phyloP scores from a whole-genome alignment of 2,888 invertebrate species.

The Cryptus viduatorius region DNA sequence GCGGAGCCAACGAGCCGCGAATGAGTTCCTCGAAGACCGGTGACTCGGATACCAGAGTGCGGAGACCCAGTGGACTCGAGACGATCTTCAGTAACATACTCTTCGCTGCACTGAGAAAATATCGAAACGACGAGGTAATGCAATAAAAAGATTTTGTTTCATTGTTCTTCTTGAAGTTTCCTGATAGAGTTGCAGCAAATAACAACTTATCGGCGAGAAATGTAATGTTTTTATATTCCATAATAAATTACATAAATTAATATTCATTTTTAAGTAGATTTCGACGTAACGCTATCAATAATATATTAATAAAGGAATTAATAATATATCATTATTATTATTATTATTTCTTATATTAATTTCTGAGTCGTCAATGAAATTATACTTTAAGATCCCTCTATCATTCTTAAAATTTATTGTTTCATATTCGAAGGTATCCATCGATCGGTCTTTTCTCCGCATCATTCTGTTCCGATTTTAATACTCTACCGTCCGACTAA shows the following conservation, averaged over 20 bases:
- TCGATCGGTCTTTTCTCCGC: background rate
- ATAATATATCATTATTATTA: background rate
- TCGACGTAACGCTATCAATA: too few species aligned
- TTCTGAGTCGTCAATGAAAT: too few species aligned
- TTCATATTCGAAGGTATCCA: background rate
- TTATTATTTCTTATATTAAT: too few species aligned
- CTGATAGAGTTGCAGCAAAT: too few species aligned
- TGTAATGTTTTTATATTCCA: too few species aligned
- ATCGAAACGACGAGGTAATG: too few species aligned
- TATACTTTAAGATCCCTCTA: background rate
- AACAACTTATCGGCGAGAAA: too few species aligned
- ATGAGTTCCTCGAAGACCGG: conserved; percentile 81
- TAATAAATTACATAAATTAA: too few species aligned
- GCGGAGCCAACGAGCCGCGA: conserved; percentile 79
- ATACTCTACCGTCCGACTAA: background rate
- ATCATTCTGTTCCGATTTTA: background rate
- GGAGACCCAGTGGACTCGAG: conserved; percentile 78
- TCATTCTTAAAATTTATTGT: background rate
- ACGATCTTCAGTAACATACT: conserved; percentile 79
- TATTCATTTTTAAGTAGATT: too few species aligned
- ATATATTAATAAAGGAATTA: too few species aligned
- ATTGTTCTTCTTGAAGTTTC: background rate
- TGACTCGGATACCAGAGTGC: conserved; percentile 76
- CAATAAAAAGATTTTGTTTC: background rate
- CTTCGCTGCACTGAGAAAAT: conserved; percentile 77